Base-by-base conservation (phyloP, 2,888 invertebrate genomes). In the Heteromurus nitidus region DNA sequence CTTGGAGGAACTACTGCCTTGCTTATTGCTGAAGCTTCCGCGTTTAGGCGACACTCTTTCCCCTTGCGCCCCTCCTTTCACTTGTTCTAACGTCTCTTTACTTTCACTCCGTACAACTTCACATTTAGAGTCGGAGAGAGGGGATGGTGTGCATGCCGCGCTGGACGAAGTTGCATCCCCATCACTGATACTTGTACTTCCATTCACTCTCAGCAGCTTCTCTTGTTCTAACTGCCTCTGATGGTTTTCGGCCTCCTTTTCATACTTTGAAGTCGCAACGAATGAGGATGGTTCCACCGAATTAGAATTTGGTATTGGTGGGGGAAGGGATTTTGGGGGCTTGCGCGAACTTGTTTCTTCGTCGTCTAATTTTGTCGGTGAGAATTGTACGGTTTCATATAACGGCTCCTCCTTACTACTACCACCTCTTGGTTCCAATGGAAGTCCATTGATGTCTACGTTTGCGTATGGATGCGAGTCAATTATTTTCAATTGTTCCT, bases 401-500 rank as follows among this genome's bases (percentile, higher is more conserved):
- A 87, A 85, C 7, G 88, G 89, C 64, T 89, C 88, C 67, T 87
- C 86, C 44, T 84, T 55, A 47, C 85, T 85, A 13, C 79, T 75
- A 47, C 85, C 85, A 13, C 79, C 77, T 64, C 53, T 47, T 13
- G 86, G 87, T 53, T 88, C 87, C 53, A 89, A 85, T 3, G 89
- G 89, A 58, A 89, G 87, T 24, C 90, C 90, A 84, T 89, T 89
- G 47, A 88, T 87, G 85, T 90, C 90, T 20, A 91, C 88, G 85
- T 91, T 91, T 76, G 90, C 91, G 87, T 91, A 91, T 2, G 90
- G 90, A 87, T 91, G 91, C 22, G 90, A 90, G 80, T 91, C 91
- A 84, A 91, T 91, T 81, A 91, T 88, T 82, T 90, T 89, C 24
- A 91, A 88, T 85, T 91, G 91, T 82, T 91, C 91, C 86, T 90